Evolutionary conservation across 35 echinoderm and acorn worm genomes (phyloP).

Genomic region (Ptychodera flava): DNA sequence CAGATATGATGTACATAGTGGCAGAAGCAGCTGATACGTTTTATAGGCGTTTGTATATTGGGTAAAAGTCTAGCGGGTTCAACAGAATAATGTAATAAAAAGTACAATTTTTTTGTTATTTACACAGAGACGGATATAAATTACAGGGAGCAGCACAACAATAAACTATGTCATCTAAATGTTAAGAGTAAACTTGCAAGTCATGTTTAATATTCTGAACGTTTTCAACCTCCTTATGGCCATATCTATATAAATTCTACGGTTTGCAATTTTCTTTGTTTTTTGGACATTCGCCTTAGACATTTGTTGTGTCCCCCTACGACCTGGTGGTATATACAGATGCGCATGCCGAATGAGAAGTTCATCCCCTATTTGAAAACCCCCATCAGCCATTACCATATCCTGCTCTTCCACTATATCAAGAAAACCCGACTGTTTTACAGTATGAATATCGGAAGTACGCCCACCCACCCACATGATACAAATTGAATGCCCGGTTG

Average conservation of each 20-base stretch:
- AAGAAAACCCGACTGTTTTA: constrained; percentile 27
- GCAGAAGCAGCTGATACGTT: too few species aligned
- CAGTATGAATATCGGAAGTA: constrained; percentile 39
- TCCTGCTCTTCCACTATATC: constrained; percentile 43
- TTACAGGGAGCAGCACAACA: constrained; percentile 53
- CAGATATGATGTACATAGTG: not conserved
- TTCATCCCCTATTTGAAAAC: constrained; percentile 53
- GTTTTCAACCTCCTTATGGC: constrained; percentile 58
- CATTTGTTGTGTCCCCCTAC: constrained; percentile 10
- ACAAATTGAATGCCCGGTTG: constrained; percentile 47
- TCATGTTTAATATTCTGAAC: constrained; percentile 54
- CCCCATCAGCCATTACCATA: constrained; percentile 49
- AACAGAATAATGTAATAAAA: not conserved
- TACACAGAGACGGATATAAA: constrained; percentile 28
- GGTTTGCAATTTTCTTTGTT: constrained; percentile 54
- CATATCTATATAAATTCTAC: constrained; percentile 44
- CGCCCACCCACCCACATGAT: constrained; percentile 43
- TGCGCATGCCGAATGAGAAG: constrained; percentile 36
- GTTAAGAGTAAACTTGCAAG: constrained; percentile 28
- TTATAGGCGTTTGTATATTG: not conserved
- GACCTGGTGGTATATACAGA: constrained; percentile 40
- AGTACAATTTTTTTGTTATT: not conserved
- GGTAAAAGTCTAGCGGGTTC: not conserved
- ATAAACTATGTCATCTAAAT: constrained; percentile 53
- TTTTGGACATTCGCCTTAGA: constrained; percentile 21